Conservation (phyloP, 2,888 invertebrate species). For the Eristalinus sepulchralis region DNA sequence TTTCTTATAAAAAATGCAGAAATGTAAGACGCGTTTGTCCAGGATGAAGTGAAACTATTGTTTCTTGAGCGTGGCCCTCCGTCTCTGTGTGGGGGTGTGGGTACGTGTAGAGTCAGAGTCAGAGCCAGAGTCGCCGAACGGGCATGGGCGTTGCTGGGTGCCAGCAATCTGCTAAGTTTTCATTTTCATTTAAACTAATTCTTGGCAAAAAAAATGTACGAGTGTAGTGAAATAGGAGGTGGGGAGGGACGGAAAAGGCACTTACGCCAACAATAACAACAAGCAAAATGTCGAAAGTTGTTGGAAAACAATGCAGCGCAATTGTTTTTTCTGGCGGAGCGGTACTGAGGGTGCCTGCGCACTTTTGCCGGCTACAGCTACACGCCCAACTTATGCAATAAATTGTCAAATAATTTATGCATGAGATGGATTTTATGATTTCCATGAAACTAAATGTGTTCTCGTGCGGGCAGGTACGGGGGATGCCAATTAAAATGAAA, state of each 20-base stretch:
- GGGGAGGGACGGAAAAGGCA: background rate
- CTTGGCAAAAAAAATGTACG: background rate
- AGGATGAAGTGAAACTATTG: slow-evolving; percentile 39
- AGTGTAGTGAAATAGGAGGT: background rate
- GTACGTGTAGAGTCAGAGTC: background rate
- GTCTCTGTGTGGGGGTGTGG: background rate
- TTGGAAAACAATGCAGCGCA: slow-evolving; percentile 1
- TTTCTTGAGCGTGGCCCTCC: slow-evolving; percentile 22
- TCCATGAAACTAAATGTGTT: slow-evolving; percentile 45
- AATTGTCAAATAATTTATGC: slow-evolving; percentile 65
- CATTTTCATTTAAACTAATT: slow-evolving; percentile 53
- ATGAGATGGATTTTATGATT: slow-evolving; percentile 61
- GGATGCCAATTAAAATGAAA: slow-evolving; percentile 42
- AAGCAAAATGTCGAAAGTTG: background rate
- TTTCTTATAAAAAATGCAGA: slow-evolving; percentile 55
- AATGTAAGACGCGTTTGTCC: slow-evolving; percentile 50
- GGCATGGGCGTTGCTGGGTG: background rate
- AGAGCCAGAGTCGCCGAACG: background rate
- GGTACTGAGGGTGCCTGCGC: background rate
- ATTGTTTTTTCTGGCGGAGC: background rate
- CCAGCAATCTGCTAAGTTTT: slow-evolving; percentile 53
- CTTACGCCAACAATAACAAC: background rate
- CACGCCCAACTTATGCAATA: slow-evolving; percentile 41
- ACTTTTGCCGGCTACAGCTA: background rate
- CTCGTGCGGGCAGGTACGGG: slow-evolving; percentile 12